phyloP scores from a whole-genome alignment of 2,888 invertebrate genomes.

The Pemphredon lugubris region DNA sequence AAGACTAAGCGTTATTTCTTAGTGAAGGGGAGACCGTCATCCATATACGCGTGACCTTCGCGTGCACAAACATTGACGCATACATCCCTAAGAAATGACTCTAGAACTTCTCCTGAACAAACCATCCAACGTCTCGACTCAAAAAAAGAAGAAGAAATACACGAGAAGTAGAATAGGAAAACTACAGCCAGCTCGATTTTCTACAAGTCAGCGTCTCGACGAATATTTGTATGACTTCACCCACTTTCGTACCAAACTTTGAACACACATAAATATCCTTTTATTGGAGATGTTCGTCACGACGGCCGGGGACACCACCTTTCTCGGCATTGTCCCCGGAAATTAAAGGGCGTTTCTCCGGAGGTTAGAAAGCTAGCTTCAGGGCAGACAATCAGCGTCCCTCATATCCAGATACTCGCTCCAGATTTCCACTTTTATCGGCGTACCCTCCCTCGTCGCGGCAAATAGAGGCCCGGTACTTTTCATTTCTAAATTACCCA shows the following conservation, averaged over 20 bases:
- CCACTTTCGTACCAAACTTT: conserved; percentile 41
- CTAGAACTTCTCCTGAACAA: too few species aligned
- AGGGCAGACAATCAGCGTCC: conserved; percentile 52
- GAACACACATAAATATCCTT: conserved; percentile 57
- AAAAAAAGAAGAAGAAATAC: too few species aligned
- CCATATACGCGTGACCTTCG: too few species aligned
- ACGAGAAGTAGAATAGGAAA: too few species aligned
- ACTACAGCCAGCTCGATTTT: neutral
- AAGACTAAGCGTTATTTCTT: too few species aligned
- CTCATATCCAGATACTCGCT: conserved; percentile 54
- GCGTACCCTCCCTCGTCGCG: conserved; percentile 10
- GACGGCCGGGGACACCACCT: conserved; percentile 37
- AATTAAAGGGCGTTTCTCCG: conserved; percentile 63
- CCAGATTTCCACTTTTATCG: conserved; percentile 55
- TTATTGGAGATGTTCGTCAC: conserved; percentile 58
- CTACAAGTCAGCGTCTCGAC: neutral
- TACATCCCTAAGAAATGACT: too few species aligned
- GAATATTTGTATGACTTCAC: neutral
- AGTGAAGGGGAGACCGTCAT: too few species aligned
- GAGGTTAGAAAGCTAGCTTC: conserved; percentile 17
- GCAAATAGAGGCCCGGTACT: neutral
- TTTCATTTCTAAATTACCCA: conserved; percentile 62
- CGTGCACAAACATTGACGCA: too few species aligned
- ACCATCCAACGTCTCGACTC: too few species aligned
- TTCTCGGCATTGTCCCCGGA: conserved; percentile 62